Conservation (phyloP, 2,113 vertebrate species). For the Sterrhoptilus dennistouni region DNA sequence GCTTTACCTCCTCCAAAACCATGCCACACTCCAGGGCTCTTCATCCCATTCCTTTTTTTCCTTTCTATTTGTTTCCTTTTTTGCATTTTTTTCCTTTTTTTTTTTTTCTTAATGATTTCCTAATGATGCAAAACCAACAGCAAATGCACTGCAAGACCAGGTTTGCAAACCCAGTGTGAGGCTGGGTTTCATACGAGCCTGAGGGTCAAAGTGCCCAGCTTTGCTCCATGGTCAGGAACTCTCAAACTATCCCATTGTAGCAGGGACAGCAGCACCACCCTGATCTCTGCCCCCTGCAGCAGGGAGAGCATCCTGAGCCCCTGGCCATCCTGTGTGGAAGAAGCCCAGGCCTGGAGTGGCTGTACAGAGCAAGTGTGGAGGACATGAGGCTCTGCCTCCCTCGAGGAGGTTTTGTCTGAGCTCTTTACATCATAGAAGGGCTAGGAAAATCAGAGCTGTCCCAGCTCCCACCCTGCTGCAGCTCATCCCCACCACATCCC, state of each 20-base stretch:
- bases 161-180: not conserved
- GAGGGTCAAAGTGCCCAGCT: fast-evolving
- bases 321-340: fast-evolving
- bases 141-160: not conserved
- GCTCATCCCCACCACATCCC: not conserved
- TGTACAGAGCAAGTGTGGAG: not conserved
- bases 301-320: not conserved
- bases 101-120: not conserved
- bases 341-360: fast-evolving
- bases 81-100: fast-evolving
- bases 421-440: not conserved
- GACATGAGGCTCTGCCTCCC: not conserved
- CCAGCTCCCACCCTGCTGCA: not conserved
- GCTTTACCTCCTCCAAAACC: not conserved
- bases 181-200: fast-evolving
- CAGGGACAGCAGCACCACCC: not conserved
- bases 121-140: not conserved
- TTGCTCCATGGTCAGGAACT: not conserved
- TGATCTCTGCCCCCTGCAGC: too few relatives aligned
- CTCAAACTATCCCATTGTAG: not conserved
- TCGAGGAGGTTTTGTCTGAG: not conserved
- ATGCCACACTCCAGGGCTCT: not conserved
- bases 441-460: not conserved
- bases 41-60: not conserved
- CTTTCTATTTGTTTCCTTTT: not conserved